phyloP scores from a whole-genome alignment of 2,888 invertebrate species.

The Rhyacophila evoluta region DNA sequence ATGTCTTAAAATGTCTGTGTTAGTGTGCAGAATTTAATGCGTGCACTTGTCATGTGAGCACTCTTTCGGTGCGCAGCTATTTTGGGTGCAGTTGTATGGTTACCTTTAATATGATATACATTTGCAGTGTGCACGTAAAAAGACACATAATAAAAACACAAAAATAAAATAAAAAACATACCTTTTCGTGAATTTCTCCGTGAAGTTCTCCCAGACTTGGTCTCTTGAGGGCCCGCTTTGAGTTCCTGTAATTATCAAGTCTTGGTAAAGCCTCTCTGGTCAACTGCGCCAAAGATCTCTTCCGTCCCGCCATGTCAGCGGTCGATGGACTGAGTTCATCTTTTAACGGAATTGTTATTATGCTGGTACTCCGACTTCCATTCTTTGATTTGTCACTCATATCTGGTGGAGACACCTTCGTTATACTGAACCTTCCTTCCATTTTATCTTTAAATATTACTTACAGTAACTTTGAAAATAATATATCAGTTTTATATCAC shows the following conservation, averaged over 20 bases:
- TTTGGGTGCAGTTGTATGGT: too few relatives aligned
- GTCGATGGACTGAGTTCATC: constrained; percentile 57
- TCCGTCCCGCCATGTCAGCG: constrained; percentile 67
- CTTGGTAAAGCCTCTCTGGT: constrained; percentile 85
- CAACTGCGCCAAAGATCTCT: constrained; percentile 74
- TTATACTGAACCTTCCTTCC: constrained; percentile 63
- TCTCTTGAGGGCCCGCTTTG: constrained; percentile 80
- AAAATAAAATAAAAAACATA: constrained; percentile 56
- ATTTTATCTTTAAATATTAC: constrained; percentile 32
- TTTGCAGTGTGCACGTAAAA: too few relatives aligned
- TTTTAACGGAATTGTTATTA: constrained; percentile 65
- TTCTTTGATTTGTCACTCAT: constrained; percentile 62
- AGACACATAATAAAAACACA: neutral
- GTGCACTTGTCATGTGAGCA: too few relatives aligned
- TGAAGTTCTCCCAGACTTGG: constrained; percentile 89
- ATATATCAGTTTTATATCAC: neutral
- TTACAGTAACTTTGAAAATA: neutral
- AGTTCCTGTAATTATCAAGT: constrained; percentile 85
- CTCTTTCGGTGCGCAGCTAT: too few relatives aligned
- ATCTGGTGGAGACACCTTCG: constrained; percentile 60
- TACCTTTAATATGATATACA: too few relatives aligned
- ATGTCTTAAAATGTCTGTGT: too few relatives aligned
- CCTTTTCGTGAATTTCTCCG: constrained; percentile 67
- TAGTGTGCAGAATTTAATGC: too few relatives aligned
- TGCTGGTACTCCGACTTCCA: constrained; percentile 64